These are phyloP conservation scores for Cremastinae sp. DNA, from an alignment of 2,888 invertebrate species.

Conservation along the genomic window DNA sequence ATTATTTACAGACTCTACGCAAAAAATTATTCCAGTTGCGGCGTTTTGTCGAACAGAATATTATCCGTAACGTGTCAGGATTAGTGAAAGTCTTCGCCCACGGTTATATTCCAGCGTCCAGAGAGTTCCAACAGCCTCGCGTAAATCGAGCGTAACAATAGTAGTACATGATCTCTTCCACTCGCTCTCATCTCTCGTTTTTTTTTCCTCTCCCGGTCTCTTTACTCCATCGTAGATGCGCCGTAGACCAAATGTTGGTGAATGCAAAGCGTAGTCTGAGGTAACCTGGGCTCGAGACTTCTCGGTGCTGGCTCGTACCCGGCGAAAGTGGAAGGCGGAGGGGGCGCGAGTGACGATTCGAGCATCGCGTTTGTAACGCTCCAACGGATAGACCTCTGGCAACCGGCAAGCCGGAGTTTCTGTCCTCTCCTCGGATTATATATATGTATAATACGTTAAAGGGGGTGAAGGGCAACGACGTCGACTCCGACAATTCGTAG, in stretches of 20 bases:
- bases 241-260: slow-evolving; percentile 5
- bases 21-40: neutral
- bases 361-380: slow-evolving; percentile 66
- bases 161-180: slow-evolving; percentile 59
- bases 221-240: slow-evolving; percentile 32
- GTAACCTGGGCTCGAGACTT: slow-evolving; percentile 68
- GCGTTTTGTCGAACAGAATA: neutral
- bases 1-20: no score
- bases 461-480: slow-evolving; percentile 35
- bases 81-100: slow-evolving; percentile 17
- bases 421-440: slow-evolving; percentile 19
- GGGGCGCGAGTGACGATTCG: slow-evolving; percentile 36
- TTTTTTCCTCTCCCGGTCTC: neutral
- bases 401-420: slow-evolving; percentile 64
- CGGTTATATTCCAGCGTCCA: slow-evolving; percentile 40
- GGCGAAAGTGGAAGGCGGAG: slow-evolving; percentile 1
- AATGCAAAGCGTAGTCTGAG: slow-evolving; percentile 23
- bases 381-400: slow-evolving; percentile 57
- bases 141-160: slow-evolving; percentile 69
- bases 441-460: neutral
- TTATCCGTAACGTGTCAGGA: neutral
- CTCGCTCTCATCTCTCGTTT: neutral
- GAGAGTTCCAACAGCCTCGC: slow-evolving; percentile 41
- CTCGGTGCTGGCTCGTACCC: slow-evolving; percentile 36
- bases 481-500: no score